Percentiles rank a stretch among this genome's conserved stretches.
Evolutionary conservation across 2,797 vertebrate species (phyloP).

Genomic region (Cygnus olor): DNA sequence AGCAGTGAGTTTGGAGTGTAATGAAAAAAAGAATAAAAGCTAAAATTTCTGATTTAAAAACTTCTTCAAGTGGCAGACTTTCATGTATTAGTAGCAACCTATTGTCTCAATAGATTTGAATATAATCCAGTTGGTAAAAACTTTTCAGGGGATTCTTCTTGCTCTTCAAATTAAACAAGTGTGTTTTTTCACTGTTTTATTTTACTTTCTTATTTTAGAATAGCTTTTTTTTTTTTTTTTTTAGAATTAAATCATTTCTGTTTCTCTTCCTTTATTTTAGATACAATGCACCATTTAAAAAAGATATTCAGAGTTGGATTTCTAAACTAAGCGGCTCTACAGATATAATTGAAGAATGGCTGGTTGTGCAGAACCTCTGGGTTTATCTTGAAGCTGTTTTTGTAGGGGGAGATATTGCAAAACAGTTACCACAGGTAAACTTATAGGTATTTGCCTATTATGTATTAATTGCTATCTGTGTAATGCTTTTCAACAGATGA

Average conservation of each 20-base stretch:
- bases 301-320: constrained; percentile 81
- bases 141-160: background rate
- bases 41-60: background rate
- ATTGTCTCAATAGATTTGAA: background rate
- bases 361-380: constrained; percentile 83
- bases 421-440: constrained; percentile 81
- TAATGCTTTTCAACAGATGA: background rate
- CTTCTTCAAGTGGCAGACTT: background rate
- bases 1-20: background rate
- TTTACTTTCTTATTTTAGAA: background rate
- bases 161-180: background rate
- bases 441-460: background rate
- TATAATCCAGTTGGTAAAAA: background rate
- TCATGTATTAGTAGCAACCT: background rate
- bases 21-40: background rate
- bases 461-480: background rate
- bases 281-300: constrained; percentile 81
- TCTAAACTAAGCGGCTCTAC: constrained; percentile 77
- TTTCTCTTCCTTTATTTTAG: constrained; percentile 53
- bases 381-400: constrained; percentile 84
- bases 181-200: background rate
- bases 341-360: constrained; percentile 82
- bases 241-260: background rate
- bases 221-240: background rate
- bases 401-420: constrained; percentile 82